Percentiles rank a stretch among this genome's conserved stretches.
These are phyloP conservation scores for Drosophila cognata DNA, from an alignment of 2,888 invertebrate species.

Conservation along the genomic window DNA sequence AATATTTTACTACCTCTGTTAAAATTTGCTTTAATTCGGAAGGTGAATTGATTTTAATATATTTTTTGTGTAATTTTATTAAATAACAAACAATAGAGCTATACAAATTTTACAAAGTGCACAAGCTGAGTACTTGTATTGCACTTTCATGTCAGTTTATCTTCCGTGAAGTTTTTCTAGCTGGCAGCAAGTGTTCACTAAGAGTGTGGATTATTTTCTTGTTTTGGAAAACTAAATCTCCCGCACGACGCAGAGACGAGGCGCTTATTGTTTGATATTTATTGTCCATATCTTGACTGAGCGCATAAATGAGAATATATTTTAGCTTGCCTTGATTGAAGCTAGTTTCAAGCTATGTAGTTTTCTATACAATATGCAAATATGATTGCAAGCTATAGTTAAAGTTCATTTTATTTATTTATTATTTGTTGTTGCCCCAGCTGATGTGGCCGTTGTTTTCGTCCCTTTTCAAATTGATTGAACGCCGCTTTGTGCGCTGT, in stretches of 20 bases:
- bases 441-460: constrained; percentile 21
- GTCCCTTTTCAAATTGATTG: constrained; percentile 56
- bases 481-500: constrained; percentile 35
- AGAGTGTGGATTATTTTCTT: background rate
- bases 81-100: background rate
- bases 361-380: constrained; percentile 1
- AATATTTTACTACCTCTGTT: background rate
- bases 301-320: constrained; percentile 12
- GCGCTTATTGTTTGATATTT: background rate
- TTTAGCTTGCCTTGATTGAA: constrained; percentile 14
- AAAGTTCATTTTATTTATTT: constrained; percentile 4
- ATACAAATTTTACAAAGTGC: background rate
- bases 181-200: background rate
- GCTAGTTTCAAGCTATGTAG: constrained; percentile 6
- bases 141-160: background rate
- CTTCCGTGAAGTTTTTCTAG: background rate
- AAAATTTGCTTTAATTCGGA: background rate
- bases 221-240: background rate
- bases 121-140: background rate
- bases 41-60: background rate
- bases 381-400: background rate
- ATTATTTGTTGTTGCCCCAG: constrained; percentile 19
- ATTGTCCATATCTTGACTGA: background rate
- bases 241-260: background rate
- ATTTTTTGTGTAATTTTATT: background rate